Base-by-base conservation (phyloP, 2,113 vertebrate species). In the Pterophyllum scalare region DNA sequence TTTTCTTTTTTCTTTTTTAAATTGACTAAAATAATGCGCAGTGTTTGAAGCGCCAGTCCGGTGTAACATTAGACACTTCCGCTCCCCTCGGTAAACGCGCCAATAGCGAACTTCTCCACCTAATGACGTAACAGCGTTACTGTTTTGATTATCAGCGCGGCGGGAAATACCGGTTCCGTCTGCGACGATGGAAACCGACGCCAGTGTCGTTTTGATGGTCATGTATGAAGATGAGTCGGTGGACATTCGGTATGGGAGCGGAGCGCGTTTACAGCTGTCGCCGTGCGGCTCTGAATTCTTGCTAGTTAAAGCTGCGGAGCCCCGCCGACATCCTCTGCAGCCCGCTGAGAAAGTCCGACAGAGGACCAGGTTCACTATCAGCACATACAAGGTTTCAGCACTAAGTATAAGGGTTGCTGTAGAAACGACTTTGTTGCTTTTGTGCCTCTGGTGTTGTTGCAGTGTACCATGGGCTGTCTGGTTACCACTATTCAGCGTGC, bases 261-360 rank as follows among this genome's bases (percentile, higher is more conserved):
- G 97, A 0, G 92, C 92, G 17, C 94, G 82, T 62, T 35, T 99
- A 56, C 95, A 96, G 14, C 91, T 98, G 28, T 97, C 97, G 0
- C 95, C 98, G 0, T 99, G 97, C 80, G 97, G 97, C 9, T 95
- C 95, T 17, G 97, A 98, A 22, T 98, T 97, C 83, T 58, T 96
- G 40, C 84, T 96, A 52, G 92, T 96, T 57, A 96, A 94, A 89
- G 87, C 90, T 1, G 58, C 28, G 0, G 85, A 94, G 10, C 3
- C 87, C 19, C 82, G 88, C 2, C 88, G 92, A 7, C 97, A 96
- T 82, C 96, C 96, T 13, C 88, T 97, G 13, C 95, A 95, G 85
- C 89, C 92, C 24, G 20, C 82, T 0, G 85, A 94, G 57, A 95
- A 88, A 80, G 84, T 96, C 75, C 95, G 93, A 10, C 97, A 97